phyloP scores from a whole-genome alignment of 2,888 invertebrate genomes.

The Cantharis nigra region DNA sequence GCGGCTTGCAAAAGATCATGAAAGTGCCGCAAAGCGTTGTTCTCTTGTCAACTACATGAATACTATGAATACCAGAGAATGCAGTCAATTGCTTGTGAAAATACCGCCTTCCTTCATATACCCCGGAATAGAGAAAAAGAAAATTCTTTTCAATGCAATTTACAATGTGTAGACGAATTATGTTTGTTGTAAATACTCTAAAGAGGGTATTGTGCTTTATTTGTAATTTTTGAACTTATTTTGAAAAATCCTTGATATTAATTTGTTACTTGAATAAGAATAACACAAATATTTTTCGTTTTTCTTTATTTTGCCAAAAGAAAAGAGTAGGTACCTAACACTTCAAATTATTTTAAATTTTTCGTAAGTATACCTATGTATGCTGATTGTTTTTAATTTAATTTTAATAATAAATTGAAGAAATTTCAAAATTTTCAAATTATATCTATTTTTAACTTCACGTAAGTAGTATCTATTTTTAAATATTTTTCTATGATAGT shows the following conservation, averaged over 20 bases:
- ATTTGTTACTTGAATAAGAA: neutral
- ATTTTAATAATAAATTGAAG: neutral
- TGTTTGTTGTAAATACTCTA: constrained; percentile 17
- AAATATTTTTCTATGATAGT: too few relatives aligned
- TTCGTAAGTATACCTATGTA: too few relatives aligned
- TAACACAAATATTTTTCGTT: neutral
- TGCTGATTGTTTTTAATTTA: too few relatives aligned
- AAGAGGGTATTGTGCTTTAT: constrained; percentile 14
- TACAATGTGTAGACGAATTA: constrained; percentile 27
- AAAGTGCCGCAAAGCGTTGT: constrained; percentile 37
- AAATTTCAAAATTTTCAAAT: neutral
- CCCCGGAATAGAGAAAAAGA: constrained; percentile 7
- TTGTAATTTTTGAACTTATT: neutral
- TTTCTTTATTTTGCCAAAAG: neutral
- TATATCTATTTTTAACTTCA: too few relatives aligned
- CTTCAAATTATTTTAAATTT: neutral
- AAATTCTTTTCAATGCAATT: constrained; percentile 19
- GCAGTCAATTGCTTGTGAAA: constrained; percentile 36
- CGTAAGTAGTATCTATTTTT: too few relatives aligned
- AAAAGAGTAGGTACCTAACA: too few relatives aligned
- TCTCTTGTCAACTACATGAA: constrained; percentile 35
- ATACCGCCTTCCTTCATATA: constrained; percentile 29
- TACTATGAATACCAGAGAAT: constrained; percentile 35
- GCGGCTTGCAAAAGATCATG: constrained; percentile 27
- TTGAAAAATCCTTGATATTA: neutral